Conservation (phyloP, 2,113 vertebrate genomes). For the Hemibagrus wyckioides region DNA sequence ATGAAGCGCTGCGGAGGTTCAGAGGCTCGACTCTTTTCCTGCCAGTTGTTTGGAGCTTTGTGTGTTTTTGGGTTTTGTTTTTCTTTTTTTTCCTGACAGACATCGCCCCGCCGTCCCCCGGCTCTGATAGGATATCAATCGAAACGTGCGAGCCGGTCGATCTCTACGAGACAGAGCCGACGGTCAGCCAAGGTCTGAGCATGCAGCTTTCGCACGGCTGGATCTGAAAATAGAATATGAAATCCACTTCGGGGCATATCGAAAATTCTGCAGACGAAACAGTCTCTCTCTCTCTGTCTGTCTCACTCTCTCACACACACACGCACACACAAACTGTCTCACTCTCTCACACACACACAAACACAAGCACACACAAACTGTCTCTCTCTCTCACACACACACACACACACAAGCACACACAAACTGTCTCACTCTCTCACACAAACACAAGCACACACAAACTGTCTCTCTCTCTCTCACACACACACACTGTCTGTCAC, state of each 20-base stretch:
- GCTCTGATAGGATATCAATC: constrained; percentile 53
- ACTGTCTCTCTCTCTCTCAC: too few species aligned
- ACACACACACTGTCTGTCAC: neutral
- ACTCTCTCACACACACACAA: neutral
- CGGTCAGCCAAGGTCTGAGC: constrained; percentile 53
- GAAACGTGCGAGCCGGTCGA: constrained; percentile 47
- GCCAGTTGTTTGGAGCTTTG: neutral
- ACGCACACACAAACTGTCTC: neutral
- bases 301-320: neutral
- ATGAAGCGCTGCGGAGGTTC: neutral
- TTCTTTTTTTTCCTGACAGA: neutral
- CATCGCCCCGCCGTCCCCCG: neutral
- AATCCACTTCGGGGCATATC: constrained; percentile 46
- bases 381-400: too few species aligned
- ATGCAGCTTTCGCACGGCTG: constrained; percentile 17
- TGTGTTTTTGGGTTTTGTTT: constrained; percentile 11
- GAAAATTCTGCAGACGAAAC: constrained; percentile 43
- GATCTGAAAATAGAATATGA: constrained; percentile 44
- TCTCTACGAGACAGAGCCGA: constrained; percentile 40
- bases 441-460: neutral
- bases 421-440: neutral
- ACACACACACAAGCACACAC: neutral
- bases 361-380: too few species aligned
- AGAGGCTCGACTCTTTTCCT: constrained; percentile 27
- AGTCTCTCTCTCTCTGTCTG: neutral